Conservation (phyloP, 92 coral and sea anemone genomes). For the Phymanthus crucifer region DNA sequence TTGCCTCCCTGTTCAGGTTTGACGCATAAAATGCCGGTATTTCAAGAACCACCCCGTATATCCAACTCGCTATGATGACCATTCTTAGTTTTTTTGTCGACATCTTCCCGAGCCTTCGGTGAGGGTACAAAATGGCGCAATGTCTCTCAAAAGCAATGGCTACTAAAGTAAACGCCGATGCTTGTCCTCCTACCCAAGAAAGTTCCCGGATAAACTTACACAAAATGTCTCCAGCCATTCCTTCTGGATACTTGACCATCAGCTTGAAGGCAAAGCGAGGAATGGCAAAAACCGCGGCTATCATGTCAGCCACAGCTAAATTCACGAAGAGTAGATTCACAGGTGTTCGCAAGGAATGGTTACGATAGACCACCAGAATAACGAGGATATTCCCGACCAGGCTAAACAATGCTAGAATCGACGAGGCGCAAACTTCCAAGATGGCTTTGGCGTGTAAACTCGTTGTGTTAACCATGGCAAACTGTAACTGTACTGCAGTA, state of each 20-base stretch:
- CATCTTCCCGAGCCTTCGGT: constrained; percentile 28
- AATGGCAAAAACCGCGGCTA: constrained; percentile 35
- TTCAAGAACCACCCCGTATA: constrained; percentile 21
- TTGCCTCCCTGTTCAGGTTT: constrained; percentile 18
- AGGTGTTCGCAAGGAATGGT: constrained; percentile 28
- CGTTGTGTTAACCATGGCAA: neutral
- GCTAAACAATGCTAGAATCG: constrained; percentile 20
- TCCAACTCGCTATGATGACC: constrained; percentile 30
- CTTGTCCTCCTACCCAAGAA: constrained; percentile 46
- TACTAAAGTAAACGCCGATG: constrained; percentile 46
- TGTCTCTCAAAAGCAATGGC: constrained; percentile 41
- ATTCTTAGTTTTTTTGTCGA: constrained; percentile 19
- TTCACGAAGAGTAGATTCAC: constrained; percentile 39
- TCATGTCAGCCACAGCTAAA: constrained; percentile 37
- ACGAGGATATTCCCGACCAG: constrained; percentile 20
- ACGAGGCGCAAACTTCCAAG: constrained; percentile 22
- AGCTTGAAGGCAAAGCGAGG: constrained; percentile 39
- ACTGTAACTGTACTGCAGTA: neutral
- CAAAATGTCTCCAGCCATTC: constrained; percentile 25
- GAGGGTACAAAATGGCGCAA: constrained; percentile 35
- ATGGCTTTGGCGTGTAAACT: constrained; percentile 13
- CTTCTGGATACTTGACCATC: constrained; percentile 36
- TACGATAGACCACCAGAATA: constrained; percentile 14
- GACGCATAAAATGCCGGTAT: constrained; percentile 37
- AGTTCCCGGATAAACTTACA: constrained; percentile 40